A percentile compares a stretch with the other conserved stretches of the same genome.
Conservation (phyloP, 92 coral and sea anemone genomes). For the Paragorgia papillata region DNA sequence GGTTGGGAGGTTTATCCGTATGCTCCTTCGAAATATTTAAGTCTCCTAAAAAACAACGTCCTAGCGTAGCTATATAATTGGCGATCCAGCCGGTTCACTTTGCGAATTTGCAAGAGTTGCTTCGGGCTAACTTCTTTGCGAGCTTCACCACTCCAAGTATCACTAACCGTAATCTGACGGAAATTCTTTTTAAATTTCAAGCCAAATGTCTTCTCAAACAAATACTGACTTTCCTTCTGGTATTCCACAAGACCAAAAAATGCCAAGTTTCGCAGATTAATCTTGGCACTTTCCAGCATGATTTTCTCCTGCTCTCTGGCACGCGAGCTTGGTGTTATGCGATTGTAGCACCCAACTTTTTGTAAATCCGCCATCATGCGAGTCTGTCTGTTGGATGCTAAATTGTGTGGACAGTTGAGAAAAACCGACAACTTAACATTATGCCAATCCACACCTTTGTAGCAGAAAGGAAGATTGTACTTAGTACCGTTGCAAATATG, state of each 20-base stretch:
- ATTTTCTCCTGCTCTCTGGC: slow-evolving; percentile 61
- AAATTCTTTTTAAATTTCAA: slow-evolving; percentile 70
- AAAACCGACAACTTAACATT: slow-evolving; percentile 68
- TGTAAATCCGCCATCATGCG: slow-evolving; percentile 86
- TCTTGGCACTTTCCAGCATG: slow-evolving; percentile 79
- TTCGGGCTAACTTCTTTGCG: slow-evolving; percentile 33
- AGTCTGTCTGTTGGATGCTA: slow-evolving; percentile 86
- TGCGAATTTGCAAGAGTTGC: slow-evolving; percentile 46
- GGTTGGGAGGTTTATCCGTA: background rate
- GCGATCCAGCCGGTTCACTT: slow-evolving; percentile 68
- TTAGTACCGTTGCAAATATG: slow-evolving; percentile 76
- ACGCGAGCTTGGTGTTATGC: slow-evolving; percentile 49
- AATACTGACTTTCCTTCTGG: slow-evolving; percentile 85
- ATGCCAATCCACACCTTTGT: slow-evolving; percentile 74
- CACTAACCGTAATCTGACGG: slow-evolving; percentile 63
- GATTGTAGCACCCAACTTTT: slow-evolving; percentile 76
- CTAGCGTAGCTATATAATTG: slow-evolving; percentile 81
- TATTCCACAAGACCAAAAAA: slow-evolving; percentile 90
- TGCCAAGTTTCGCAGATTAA: slow-evolving; percentile 77
- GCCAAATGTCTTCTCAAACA: slow-evolving; percentile 90
- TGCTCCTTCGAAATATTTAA: slow-evolving; percentile 61
- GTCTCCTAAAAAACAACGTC: slow-evolving; percentile 74
- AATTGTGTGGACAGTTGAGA: slow-evolving; percentile 75
- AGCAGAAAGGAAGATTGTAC: slow-evolving; percentile 79
- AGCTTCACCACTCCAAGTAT: slow-evolving; percentile 69